Evolutionary conservation across 2,888 invertebrate genomes (phyloP).

Genomic region (Adelognathus sp.): DNA sequence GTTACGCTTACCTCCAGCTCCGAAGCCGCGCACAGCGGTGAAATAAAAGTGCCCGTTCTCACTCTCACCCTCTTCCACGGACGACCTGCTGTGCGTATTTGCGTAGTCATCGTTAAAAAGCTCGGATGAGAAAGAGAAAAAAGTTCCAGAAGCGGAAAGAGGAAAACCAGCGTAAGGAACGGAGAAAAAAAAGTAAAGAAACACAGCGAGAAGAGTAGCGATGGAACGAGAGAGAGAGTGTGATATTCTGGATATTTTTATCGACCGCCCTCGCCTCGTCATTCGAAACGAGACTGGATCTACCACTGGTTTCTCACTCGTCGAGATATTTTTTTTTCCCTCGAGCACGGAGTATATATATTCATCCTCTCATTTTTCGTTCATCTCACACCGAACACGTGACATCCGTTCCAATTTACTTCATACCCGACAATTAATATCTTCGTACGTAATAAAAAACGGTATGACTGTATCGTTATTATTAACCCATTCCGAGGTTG

Average conservation of each 20-base stretch:
- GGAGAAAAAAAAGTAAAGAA: conserved; percentile 3
- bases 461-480: neutral
- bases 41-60: neutral
- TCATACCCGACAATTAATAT: conserved; percentile 15
- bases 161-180: neutral
- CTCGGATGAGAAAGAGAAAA: neutral
- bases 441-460: neutral
- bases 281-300: conserved; percentile 49
- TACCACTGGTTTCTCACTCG: conserved; percentile 29
- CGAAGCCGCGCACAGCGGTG: neutral
- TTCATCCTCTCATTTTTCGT: neutral
- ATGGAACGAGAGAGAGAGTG: neutral
- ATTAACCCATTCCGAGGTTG: neutral
- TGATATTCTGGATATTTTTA: conserved; percentile 53
- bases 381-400: neutral
- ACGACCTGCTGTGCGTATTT: neutral
- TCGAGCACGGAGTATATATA: conserved; percentile 19
- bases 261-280: conserved; percentile 51
- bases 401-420: neutral
- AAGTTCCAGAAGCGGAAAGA: neutral
- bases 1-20: neutral
- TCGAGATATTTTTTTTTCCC: conserved; percentile 26
- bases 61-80: neutral
- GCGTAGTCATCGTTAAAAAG: conserved; percentile 30
- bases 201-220: neutral